A percentile compares a stretch with the other conserved stretches of the same genome.
Evolutionary conservation across 2,888 invertebrate species (phyloP).

Genomic region (Perdita meconis): DNA sequence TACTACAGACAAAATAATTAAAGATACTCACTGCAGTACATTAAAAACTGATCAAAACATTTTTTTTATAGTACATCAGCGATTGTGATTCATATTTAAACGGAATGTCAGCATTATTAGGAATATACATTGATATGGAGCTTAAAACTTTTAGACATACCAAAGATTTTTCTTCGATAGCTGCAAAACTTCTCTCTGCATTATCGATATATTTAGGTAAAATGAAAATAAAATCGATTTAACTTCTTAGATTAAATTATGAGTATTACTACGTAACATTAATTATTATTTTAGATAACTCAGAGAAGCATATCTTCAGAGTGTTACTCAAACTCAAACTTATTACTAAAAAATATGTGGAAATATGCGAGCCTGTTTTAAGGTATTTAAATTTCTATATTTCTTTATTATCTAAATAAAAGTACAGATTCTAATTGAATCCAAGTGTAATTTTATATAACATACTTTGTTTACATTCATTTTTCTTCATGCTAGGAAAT

Average conservation of each 20-base stretch:
- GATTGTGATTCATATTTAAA: slow-evolving; percentile 81
- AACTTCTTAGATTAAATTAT: neutral
- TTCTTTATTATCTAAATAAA: neutral
- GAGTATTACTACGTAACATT: slow-evolving; percentile 19
- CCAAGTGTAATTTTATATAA: neutral
- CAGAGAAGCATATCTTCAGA: slow-evolving; percentile 79
- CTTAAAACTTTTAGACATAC: slow-evolving; percentile 75
- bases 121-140: slow-evolving; percentile 82
- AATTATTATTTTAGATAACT: slow-evolving; percentile 72
- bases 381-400: slow-evolving; percentile 63
- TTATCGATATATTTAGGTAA: slow-evolving; percentile 80
- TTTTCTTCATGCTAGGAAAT: slow-evolving; percentile 72
- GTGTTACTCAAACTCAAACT: slow-evolving; percentile 76
- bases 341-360: slow-evolving; percentile 71
- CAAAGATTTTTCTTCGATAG: slow-evolving; percentile 65
- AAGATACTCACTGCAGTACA: neutral
- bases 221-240: slow-evolving; percentile 17
- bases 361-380: slow-evolving; percentile 77
- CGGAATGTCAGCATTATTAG: slow-evolving; percentile 82
- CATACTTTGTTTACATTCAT: slow-evolving; percentile 5
- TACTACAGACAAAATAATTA: slow-evolving; percentile 57
- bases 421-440: neutral
- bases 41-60: slow-evolving; percentile 19
- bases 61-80: slow-evolving; percentile 71
- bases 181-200: slow-evolving; percentile 74